Evolutionary conservation across 2,888 invertebrate genomes (phyloP), one percentile per base, ranked within the genome.

Genomic region (Allophyes oxyacanthae): DNA sequence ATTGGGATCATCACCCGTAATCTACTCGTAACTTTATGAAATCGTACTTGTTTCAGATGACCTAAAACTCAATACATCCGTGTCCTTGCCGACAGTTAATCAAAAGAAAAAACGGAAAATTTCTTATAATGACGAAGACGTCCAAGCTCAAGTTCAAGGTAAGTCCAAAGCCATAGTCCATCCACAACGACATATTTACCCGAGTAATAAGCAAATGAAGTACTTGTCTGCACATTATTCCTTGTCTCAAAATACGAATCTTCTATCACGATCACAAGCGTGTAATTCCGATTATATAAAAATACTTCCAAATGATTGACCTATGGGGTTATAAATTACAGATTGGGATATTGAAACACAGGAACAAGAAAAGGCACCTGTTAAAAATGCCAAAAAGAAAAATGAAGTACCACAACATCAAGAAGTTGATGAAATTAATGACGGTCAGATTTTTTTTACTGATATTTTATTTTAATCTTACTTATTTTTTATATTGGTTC

Each of bases 81-180:
- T 57, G 4, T 51, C 51, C 10, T 3, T 56, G 10, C 6, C 10
- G 11, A 43, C 33, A 6, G 51, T 49, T 6, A 73, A 61, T 50
- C n/a, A 57, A 34, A 77, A 75, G 58, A 77, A 77, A 36, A 77
- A 77, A 32, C 73, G 64, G 6, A 86, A 86, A 79, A 64, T 81
- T 40, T 74, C 77, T 8, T 58, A 75, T 40, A 72, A 58, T 49
- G 62, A 75, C 7, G 73, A 77, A 37, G 60, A 50, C 13, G 10
- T n/a, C n/a, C 30, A 49, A 37, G 25, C 44, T 34, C 42, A 50
- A 30, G 25, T 43, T 56, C 42, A 68, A 67, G 69, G 74, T 73
- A 6, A 8, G 60, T 65, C 20, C 14, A 13, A n/a, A 8, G 1
- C 28, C 6, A 8, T 6, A 28, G 6, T 20, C 20, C 20, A 20